Conservation (phyloP, 2,888 invertebrate species). For the Rotaria sp. region DNA sequence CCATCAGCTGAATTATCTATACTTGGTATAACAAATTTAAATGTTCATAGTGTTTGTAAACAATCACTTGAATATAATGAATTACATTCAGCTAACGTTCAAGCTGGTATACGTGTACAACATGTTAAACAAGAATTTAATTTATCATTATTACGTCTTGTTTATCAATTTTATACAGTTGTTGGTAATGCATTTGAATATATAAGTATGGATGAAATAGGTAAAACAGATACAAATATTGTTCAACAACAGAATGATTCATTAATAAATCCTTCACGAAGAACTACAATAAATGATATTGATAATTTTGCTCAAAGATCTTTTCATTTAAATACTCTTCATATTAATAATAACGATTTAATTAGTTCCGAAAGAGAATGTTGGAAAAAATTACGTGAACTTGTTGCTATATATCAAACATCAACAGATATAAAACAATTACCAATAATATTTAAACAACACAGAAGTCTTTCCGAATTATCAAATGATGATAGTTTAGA, state of each 20-base stretch:
- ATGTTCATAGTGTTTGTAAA: neutral
- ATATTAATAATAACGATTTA: neutral
- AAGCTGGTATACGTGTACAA: conserved; percentile 41
- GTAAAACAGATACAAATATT: neutral
- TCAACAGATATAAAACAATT: neutral
- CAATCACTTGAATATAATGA: conserved; percentile 9
- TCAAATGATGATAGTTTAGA: neutral
- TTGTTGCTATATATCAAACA: neutral
- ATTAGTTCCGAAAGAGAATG: neutral
- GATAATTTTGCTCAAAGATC: neutral
- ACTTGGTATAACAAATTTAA: neutral
- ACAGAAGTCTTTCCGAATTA: neutral
- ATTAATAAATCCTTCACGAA: neutral
- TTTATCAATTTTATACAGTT: conserved; percentile 39
- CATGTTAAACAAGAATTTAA: conserved; percentile 84
- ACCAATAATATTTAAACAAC: neutral
- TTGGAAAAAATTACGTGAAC: conserved; percentile 12
- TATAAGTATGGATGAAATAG: neutral
- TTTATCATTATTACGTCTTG: conserved; percentile 75
- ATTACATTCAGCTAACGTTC: conserved; percentile 35
- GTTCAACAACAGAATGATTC: neutral
- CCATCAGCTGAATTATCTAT: neutral
- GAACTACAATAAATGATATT: neutral
- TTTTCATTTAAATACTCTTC: no score
- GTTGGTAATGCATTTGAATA: conserved; percentile 37